These are phyloP conservation scores for Aplocera efformata DNA, from an alignment of 2,888 invertebrate genomes.

Conservation along the genomic window DNA sequence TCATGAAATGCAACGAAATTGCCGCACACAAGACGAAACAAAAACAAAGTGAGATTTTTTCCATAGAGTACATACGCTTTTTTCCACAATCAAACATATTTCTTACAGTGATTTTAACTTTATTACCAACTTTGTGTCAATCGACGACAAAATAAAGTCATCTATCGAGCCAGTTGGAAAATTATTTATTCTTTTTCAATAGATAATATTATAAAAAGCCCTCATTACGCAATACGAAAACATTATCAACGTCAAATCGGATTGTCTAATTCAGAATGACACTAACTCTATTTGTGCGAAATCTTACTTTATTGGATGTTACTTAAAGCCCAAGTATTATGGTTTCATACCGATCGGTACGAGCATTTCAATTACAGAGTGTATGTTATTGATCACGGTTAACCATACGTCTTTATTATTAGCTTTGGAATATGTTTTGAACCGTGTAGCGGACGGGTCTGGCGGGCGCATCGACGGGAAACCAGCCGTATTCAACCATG, in stretches of 20 bases:
- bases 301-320: conserved; percentile 4
- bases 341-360: conserved; percentile 14
- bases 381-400: conserved; percentile 16
- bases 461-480: conserved; percentile 41
- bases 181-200: too few relatives aligned
- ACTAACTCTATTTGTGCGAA: conserved; percentile 10
- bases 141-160: too few relatives aligned
- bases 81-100: too few relatives aligned
- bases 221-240: too few relatives aligned
- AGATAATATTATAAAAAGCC: too few relatives aligned
- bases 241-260: background rate
- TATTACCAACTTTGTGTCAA: too few relatives aligned
- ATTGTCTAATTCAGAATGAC: conserved; percentile 8
- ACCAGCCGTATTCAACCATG: conserved; percentile 54
- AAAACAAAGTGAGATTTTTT: too few relatives aligned
- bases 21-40: too few relatives aligned
- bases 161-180: too few relatives aligned
- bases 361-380: conserved; percentile 7
- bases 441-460: conserved; percentile 5
- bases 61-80: too few relatives aligned
- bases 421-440: conserved; percentile 16
- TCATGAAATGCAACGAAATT: too few relatives aligned
- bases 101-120: too few relatives aligned
- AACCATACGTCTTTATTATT: conserved; percentile 17
- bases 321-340: conserved; percentile 8